These are phyloP conservation scores for Urocyon cinereoargenteus DNA, from an alignment of 2,797 vertebrate genomes.

Conservation along the genomic window DNA sequence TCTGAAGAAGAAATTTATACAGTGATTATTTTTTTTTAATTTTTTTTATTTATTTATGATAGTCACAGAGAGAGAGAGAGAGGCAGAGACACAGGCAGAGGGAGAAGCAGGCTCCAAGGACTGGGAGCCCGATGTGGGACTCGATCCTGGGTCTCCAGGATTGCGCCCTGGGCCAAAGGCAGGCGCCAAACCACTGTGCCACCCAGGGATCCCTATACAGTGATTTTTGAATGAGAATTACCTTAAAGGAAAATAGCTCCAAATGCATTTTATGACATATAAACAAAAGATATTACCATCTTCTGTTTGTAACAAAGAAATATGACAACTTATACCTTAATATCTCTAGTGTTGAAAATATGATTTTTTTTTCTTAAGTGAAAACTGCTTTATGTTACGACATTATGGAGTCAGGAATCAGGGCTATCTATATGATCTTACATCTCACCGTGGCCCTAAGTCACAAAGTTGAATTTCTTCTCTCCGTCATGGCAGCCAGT, in stretches of 20 bases:
- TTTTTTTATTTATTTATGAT: no score
- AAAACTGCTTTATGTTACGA: constrained; percentile 22
- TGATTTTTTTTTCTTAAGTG: not conserved
- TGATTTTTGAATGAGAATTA: constrained; percentile 19
- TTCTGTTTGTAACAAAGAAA: constrained; percentile 17
- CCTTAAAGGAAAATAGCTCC: constrained; percentile 8
- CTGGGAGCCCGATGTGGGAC: no score
- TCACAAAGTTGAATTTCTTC: constrained; percentile 7
- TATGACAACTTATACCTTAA: not conserved
- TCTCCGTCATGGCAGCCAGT: not conserved
- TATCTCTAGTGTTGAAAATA: constrained; percentile 29
- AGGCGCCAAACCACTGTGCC: no score
- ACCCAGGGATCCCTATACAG: no score
- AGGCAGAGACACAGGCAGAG: no score
- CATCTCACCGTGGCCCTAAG: not conserved
- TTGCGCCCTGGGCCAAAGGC: no score
- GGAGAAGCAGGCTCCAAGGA: no score
- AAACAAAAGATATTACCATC: not conserved
- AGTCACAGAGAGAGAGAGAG: no score
- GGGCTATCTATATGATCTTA: constrained; percentile 2
- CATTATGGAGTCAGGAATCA: constrained; percentile 7
- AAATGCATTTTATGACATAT: not conserved
- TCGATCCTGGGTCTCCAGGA: no score
- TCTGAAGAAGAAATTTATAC: constrained; percentile 13
- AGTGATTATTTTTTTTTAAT: no score